These are phyloP conservation scores for Arrhopalites spinosus DNA, from an alignment of 2,888 invertebrate genomes.

Conservation along the genomic window DNA sequence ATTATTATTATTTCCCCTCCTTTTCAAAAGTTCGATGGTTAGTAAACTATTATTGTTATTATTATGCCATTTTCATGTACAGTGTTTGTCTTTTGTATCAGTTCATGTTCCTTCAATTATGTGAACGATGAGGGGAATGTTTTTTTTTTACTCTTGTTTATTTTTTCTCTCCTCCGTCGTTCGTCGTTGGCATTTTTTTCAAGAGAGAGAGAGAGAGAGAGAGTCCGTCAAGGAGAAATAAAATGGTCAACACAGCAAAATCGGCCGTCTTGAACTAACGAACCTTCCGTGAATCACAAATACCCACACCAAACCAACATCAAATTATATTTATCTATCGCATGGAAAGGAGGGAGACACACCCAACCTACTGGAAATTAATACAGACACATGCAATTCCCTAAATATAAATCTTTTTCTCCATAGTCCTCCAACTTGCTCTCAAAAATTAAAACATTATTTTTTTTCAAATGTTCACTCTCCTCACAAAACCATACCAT, in stretches of 20 bases:
- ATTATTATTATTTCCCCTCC: neutral
- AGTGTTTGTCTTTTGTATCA: neutral
- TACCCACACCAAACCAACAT: constrained; percentile 39
- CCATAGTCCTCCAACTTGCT: too few relatives aligned
- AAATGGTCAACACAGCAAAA: constrained; percentile 40
- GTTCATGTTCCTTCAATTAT: neutral
- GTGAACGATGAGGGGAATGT: neutral
- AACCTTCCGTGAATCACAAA: constrained; percentile 49
- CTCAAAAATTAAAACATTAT: neutral
- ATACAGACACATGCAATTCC: constrained; percentile 25
- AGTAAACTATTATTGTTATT: neutral
- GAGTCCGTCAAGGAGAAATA: neutral
- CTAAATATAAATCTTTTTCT: neutral
- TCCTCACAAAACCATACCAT: neutral
- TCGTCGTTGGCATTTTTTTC: neutral
- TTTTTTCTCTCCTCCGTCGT: too few relatives aligned
- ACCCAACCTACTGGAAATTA: constrained; percentile 39
- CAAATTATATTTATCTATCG: constrained; percentile 44
- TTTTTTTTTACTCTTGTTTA: too few relatives aligned
- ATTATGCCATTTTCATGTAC: neutral
- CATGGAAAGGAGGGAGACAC: constrained; percentile 40
- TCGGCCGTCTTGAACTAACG: constrained; percentile 56
- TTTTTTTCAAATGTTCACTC: constrained; percentile 2
- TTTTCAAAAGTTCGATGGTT: neutral
- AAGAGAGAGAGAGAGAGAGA: neutral